Percentiles rank a stretch among this genome's conserved stretches.
These are phyloP conservation scores for Pachycephus smyrnensis DNA, from an alignment of 2,888 invertebrate species.

Conservation along the genomic window DNA sequence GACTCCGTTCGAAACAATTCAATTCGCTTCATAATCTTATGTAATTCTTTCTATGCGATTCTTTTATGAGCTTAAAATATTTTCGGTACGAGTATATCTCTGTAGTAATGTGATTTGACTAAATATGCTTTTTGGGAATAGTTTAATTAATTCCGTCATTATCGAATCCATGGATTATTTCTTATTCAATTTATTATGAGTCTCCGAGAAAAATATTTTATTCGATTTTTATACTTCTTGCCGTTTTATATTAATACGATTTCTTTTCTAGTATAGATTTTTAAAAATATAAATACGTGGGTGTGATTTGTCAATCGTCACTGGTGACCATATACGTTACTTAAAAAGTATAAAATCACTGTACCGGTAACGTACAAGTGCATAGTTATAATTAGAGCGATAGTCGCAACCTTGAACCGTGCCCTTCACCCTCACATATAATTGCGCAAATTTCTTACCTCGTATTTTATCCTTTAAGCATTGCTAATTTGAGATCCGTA, in stretches of 20 bases:
- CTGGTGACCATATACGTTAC: neutral
- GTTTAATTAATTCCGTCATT: neutral
- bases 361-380: neutral
- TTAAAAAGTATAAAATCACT: neutral
- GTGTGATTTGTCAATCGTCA: neutral
- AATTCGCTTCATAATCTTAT: neutral
- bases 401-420: neutral
- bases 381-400: neutral
- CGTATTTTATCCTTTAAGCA: neutral
- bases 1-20: neutral
- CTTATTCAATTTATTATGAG: neutral
- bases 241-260: too few relatives aligned
- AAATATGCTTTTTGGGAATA: neutral
- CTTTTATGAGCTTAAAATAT: too few relatives aligned
- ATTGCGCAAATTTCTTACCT: neutral
- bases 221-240: too few relatives aligned
- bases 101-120: neutral
- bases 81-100: neutral
- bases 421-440: neutral
- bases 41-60: neutral
- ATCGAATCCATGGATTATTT: neutral
- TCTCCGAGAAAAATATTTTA: too few relatives aligned
- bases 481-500: neutral
- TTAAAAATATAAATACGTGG: neutral
- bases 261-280: too few relatives aligned